Evolutionary conservation across 2,797 vertebrate genomes (phyloP).

Genomic region (Sebastes reedi): DNA sequence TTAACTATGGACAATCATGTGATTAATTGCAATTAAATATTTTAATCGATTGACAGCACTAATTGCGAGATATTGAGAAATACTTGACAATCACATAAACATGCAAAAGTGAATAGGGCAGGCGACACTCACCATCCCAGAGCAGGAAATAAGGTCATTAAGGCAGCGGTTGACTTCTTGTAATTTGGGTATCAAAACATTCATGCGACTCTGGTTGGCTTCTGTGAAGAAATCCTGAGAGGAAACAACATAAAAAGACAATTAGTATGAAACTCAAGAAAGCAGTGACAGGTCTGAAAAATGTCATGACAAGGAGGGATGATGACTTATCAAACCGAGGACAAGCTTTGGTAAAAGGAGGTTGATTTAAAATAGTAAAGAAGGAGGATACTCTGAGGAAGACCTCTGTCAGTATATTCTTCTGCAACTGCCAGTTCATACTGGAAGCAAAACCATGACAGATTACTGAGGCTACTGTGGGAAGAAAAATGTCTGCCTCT

Average conservation of each 20-base stretch:
- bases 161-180: conserved; percentile 93
- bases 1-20: too few relatives aligned
- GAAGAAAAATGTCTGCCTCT: background rate
- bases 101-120: background rate
- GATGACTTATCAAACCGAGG: background rate
- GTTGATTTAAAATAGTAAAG: background rate
- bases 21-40: too few relatives aligned
- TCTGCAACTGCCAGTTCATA: background rate
- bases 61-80: background rate
- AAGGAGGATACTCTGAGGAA: background rate
- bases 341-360: background rate
- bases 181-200: conserved; percentile 87
- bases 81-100: background rate
- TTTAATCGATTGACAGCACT: too few relatives aligned
- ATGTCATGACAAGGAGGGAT: background rate
- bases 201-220: conserved; percentile 79
- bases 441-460: background rate
- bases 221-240: conserved; percentile 85
- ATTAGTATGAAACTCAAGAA: background rate
- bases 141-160: conserved; percentile 87
- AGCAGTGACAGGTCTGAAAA: background rate
- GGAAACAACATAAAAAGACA: background rate
- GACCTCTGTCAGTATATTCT: background rate
- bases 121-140: conserved; percentile 81
- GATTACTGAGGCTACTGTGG: background rate